A percentile compares a stretch with the other conserved stretches of the same genome.
These are phyloP conservation scores for Ptychoptera contaminata DNA, from an alignment of 2,888 invertebrate genomes.

Conservation along the genomic window DNA sequence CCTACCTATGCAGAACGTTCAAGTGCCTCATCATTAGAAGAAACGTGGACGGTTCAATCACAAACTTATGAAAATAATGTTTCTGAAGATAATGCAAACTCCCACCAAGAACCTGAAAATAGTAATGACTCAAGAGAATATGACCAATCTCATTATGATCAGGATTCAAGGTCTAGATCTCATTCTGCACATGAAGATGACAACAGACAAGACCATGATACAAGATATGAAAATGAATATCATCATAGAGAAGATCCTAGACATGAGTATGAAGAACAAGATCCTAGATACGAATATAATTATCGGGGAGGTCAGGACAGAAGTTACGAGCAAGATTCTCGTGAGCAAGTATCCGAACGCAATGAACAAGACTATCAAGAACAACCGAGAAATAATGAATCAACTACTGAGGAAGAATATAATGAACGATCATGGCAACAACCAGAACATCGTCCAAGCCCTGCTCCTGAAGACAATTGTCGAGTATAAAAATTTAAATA, in stretches of 20 bases:
- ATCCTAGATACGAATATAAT: conserved; percentile 1
- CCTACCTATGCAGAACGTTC: no score
- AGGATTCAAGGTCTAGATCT: no score
- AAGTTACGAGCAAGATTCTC: not conserved
- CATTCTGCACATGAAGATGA: no score
- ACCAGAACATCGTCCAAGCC: not conserved
- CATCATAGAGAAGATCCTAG: not conserved
- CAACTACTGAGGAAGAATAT: not conserved
- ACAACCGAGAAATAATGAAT: not conserved
- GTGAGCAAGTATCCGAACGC: not conserved
- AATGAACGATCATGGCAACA: not conserved
- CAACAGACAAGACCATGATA: not conserved
- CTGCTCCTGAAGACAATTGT: not conserved
- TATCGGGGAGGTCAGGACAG: not conserved
- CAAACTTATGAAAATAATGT: not conserved
- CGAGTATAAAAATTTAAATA: not conserved
- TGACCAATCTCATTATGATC: no score
- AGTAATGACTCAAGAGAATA: no score
- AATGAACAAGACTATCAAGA: not conserved
- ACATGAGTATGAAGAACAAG: conserved; percentile 3
- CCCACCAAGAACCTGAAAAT: not conserved
- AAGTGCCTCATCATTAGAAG: not conserved
- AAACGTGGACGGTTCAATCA: not conserved
- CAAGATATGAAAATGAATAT: not conserved
- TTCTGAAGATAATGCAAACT: not conserved